Evolutionary conservation across 2,113 vertebrate genomes (phyloP), one percentile per base, ranked within the genome.

Genomic region (Apodemus sylvaticus): DNA sequence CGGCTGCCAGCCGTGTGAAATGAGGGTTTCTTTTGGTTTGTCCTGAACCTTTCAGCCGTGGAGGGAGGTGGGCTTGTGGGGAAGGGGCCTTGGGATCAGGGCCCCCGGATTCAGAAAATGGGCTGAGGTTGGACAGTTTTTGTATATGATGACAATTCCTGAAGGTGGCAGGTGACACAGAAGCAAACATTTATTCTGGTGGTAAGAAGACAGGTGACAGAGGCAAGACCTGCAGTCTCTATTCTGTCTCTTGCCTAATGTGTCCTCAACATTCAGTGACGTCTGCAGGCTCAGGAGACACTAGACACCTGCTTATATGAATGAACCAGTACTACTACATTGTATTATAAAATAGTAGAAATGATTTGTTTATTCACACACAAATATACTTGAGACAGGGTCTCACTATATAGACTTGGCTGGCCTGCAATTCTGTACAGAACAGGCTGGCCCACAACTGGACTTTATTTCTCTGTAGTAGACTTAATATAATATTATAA

Each of bases 1-100:
- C 94, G 91, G 94, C 53, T 83, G 39, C 94, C 91, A 34, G 8
- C 42, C 36, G 91, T 96, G 64, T 62, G 71, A 95, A 94, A 95
- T 96, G 93, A 94, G 94, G 62, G 31, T 20, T 96, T 89, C 53
- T 42, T 97, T 95, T 92, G 64, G 83, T 95, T 77, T 94, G n/a
- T 82, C 85, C 76, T 71, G 83, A 90, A 74, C 86, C 79, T 90
- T 93, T 95, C 82, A 95, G 74, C 48, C n/a, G 58, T 95, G 58
- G n/a, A 83, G 34, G 17, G 1, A 12, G 53, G 66, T 48, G 8
- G 55, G 48, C 7, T 19, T 31, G 55, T 76, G 20, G 2, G 29
- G 39, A 29, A 77, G 88, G 53, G 36, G 36, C 36, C 31, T 29
- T 42, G 62, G 71, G 64, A 90, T 76, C 86, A 68, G 51, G 64